Evolutionary conservation across 2,113 vertebrate genomes (phyloP).

Genomic region (Melanerpes aurifrons): DNA sequence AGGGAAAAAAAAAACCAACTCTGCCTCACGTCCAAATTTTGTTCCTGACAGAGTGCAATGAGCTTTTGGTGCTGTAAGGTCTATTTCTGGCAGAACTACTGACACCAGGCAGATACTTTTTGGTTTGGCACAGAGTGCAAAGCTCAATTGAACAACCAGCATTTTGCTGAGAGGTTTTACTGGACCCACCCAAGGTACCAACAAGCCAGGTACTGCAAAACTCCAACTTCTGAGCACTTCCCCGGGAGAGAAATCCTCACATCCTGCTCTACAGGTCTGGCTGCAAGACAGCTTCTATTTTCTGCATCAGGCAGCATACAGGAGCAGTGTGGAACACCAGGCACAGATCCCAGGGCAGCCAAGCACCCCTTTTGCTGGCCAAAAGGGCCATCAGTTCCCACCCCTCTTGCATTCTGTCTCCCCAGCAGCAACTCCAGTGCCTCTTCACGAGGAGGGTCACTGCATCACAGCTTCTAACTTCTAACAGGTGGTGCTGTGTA

Average conservation of each 20-base stretch:
- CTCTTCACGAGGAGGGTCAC: background rate
- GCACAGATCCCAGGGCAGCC: background rate
- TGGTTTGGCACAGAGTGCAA: background rate
- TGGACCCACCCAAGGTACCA: rapidly evolving
- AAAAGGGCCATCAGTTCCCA: too few relatives aligned
- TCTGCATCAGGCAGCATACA: rapidly evolving
- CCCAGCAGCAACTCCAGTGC: background rate
- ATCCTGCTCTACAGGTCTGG: background rate
- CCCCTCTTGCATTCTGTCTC: background rate
- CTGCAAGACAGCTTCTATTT: background rate
- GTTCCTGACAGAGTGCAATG: background rate
- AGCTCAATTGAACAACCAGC: too few relatives aligned
- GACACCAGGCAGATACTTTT: background rate
- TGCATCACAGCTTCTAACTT: background rate
- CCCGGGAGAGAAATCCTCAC: background rate
- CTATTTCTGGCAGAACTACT: background rate
- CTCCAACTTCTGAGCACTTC: background rate
- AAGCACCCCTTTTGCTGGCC: background rate
- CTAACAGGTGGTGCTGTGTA: background rate
- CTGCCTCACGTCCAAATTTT: background rate
- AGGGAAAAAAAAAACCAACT: background rate
- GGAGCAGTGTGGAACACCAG: background rate
- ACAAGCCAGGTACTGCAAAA: background rate
- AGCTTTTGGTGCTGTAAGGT: background rate
- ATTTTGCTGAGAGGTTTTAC: too few relatives aligned